Percentiles rank a stretch among this genome's conserved stretches.
phyloP scores from a whole-genome alignment of 2,888 invertebrate genomes.

The Eilema griseolum region DNA sequence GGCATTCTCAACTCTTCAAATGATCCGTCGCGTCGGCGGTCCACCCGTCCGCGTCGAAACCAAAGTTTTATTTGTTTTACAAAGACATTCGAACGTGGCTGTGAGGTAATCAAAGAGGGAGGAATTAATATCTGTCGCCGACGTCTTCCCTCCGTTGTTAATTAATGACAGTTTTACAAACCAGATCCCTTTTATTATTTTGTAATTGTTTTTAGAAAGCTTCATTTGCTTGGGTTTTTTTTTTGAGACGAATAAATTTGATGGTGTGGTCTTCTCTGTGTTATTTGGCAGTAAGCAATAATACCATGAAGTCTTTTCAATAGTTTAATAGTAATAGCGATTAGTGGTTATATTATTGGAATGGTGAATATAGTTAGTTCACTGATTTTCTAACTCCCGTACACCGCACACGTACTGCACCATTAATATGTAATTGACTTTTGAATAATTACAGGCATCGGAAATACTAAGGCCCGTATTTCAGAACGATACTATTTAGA shows the following conservation, averaged over 20 bases:
- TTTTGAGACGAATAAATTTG: not conserved
- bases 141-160: constrained; percentile 62
- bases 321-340: no score
- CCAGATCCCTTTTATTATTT: constrained; percentile 69
- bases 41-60: constrained; percentile 42
- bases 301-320: no score
- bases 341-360: no score
- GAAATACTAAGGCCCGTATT: no score
- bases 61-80: constrained; percentile 75
- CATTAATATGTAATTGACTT: no score
- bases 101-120: constrained; percentile 52
- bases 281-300: no score
- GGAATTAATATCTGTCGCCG: constrained; percentile 57
- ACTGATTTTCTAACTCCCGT: no score
- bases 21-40: not conserved
- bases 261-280: not conserved
- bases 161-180: constrained; percentile 72
- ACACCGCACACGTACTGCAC: no score
- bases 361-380: no score
- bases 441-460: no score
- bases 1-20: not conserved
- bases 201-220: constrained; percentile 81
- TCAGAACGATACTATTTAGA: no score
- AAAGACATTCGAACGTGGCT: constrained; percentile 62
- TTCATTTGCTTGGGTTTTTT: constrained; percentile 26